phyloP scores from a whole-genome alignment of 2,888 invertebrate genomes.

The Mythimna vitellina region DNA sequence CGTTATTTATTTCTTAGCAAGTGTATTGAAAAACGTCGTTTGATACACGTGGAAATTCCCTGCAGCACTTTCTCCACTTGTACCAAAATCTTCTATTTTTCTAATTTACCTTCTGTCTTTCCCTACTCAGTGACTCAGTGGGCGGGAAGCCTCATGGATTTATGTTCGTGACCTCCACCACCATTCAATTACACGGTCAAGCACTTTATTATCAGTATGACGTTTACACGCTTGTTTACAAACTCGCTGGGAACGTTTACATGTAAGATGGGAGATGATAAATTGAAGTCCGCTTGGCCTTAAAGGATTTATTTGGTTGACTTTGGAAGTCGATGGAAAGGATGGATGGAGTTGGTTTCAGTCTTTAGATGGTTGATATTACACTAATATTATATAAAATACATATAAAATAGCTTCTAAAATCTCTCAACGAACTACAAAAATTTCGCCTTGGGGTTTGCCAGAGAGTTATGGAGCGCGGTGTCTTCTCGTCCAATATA shows the following conservation, averaged over 20 bases:
- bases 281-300: constrained; percentile 19
- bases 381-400: too few relatives aligned
- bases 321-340: neutral
- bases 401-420: too few relatives aligned
- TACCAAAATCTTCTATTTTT: neutral
- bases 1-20: too few relatives aligned
- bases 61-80: too few relatives aligned
- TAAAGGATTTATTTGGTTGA: constrained; percentile 36
- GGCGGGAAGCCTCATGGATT: constrained; percentile 55
- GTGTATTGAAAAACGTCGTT: too few relatives aligned
- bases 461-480: too few relatives aligned
- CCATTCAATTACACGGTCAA: constrained; percentile 60
- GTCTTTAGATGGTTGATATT: neutral
- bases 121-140: constrained; percentile 6
- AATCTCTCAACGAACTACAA: too few relatives aligned
- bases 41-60: too few relatives aligned
- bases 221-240: constrained; percentile 58
- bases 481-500: too few relatives aligned
- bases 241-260: constrained; percentile 44
- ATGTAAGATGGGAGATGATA: constrained; percentile 46
- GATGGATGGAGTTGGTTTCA: constrained; percentile 8
- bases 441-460: too few relatives aligned
- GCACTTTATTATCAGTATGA: constrained; percentile 59
- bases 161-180: constrained; percentile 56
- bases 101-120: constrained; percentile 15